Evolutionary conservation across 2,113 vertebrate species (phyloP), one percentile per base, ranked within the genome.

Genomic region (Ictalurus furcatus): DNA sequence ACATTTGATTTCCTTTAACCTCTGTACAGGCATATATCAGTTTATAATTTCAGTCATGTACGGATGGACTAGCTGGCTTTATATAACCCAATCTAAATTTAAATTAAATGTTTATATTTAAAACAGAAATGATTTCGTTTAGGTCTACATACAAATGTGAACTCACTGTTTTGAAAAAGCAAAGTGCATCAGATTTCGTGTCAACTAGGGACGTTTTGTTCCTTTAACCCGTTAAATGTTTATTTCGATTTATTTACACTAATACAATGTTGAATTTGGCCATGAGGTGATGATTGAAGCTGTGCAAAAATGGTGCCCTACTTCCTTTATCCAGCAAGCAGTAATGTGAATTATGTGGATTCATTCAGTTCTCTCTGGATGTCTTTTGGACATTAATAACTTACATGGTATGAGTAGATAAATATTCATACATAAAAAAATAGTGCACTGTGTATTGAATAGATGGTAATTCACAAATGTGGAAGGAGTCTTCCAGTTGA

Each of bases 71-170:
- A 52, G 13, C 44, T 48, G 23, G 9, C 23, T n/a, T 2, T 54
- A 54, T 80, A n/a, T 7, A 80, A 80, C 78, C 48, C 48, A 21
- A 81, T 81, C 7, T 12, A 58, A 81, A 56, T 6, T 0, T 28
- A 80, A 80, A 54, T 30, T 3, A 34, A 56, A 58, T 34, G 54
- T 37, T 48, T 34, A 59, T 82, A 59, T 82, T 82, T 82, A 82
- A 82, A 82, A 81, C 48, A 80, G 23, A 54, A 61, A 61, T 83
- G 6, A 37, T 59, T 59, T 83, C 37, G 52, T 34, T 82, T 82
- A 82, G 6, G 21, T 11, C 54, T 12, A 19, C 17, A 14, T 40
- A 61, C 58, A 83, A 40, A 61, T 81, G 48, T 19, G 30, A 56
- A 80, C 48, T 17, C 6, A 80, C 6, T 56, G 78, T 56, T 56